A percentile compares a stretch with the other conserved stretches of the same genome.
Conservation (phyloP, 2,113 vertebrate genomes). For the Poeciliopsis retropinna region DNA sequence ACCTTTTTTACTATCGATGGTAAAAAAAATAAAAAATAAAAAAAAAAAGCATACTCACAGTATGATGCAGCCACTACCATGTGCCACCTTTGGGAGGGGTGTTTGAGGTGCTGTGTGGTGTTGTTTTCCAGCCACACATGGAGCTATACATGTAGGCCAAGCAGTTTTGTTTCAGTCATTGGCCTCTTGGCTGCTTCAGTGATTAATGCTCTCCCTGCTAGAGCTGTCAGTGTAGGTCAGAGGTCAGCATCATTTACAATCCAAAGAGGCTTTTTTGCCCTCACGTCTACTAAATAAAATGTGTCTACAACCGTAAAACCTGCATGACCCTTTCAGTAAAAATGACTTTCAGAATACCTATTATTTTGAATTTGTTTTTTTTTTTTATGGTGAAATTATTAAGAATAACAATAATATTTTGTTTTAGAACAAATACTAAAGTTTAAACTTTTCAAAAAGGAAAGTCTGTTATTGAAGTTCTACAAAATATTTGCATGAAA, state of each 20-base stretch:
- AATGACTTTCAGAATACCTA: neutral
- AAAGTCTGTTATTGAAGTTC: too few species aligned
- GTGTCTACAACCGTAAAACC: neutral
- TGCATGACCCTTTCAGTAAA: neutral
- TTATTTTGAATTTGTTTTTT: neutral
- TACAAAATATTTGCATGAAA: too few species aligned
- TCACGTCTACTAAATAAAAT: neutral
- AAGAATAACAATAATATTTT: too few species aligned
- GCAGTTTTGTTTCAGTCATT: neutral
- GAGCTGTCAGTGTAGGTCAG: neutral
- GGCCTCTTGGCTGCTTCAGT: neutral
- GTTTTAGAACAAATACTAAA: too few species aligned
- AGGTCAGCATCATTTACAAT: neutral
- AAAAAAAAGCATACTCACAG: neutral
- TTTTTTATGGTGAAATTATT: too few species aligned
- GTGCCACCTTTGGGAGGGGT: neutral
- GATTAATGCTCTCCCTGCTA: neutral
- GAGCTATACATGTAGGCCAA: neutral
- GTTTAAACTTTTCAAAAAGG: too few species aligned
- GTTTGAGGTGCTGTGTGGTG: neutral
- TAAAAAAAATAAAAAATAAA: neutral
- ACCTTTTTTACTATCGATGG: neutral
- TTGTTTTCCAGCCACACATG: neutral
- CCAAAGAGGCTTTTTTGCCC: neutral
- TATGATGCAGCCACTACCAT: neutral